Base-by-base conservation (phyloP, 1,140 invertebrate species). In the Venturia canescens region DNA sequence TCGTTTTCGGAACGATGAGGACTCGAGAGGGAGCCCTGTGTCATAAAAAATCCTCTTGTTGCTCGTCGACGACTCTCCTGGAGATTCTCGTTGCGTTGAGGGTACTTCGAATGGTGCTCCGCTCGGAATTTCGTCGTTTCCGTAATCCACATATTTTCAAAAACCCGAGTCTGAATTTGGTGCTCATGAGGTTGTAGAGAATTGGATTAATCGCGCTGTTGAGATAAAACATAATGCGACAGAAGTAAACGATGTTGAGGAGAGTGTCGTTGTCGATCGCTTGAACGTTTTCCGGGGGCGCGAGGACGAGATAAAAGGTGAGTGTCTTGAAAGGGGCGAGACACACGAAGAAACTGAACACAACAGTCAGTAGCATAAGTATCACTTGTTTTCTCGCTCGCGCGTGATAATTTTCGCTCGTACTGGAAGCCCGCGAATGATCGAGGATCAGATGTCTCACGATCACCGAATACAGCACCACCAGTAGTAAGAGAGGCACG, bases 141-240 rank as follows among this genome's bases (percentile, higher is more conserved):
- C 91, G 92, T 21, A 93, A 88, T 15, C 93, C 92, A 83, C 95
- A 96, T 0, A 96, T 90, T 83, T 92, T 90, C 23, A 94, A 89
- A 85, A 97, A 97, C 4, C 96, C 96, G 26, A 94, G 93, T 2
- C 96, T 93, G 88, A 97, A 97, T 89, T 97, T 97, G 18, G 95
- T 96, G 27, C 96, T 96, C 95, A 96, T 96, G n/a, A 96, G 90
- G 89, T 96, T 96, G 86, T 97, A 97, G 1, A 97, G 88, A 79
- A 97, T 95, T 0, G 96, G 96, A 91, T 97, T 97, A 57, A 97
- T 92, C 9, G 96, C 96, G 0, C 96, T 97, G 87, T 98, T 97
- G 74, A 97, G 92, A 87, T 97, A 97, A 53, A 96, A 91, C 95
- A 98, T 96, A n/a, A 97, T 95, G 82, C 97, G 93, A 78, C 95